These are phyloP conservation scores for Agrotis puta DNA, from an alignment of 2,888 invertebrate species.

Conservation along the genomic window DNA sequence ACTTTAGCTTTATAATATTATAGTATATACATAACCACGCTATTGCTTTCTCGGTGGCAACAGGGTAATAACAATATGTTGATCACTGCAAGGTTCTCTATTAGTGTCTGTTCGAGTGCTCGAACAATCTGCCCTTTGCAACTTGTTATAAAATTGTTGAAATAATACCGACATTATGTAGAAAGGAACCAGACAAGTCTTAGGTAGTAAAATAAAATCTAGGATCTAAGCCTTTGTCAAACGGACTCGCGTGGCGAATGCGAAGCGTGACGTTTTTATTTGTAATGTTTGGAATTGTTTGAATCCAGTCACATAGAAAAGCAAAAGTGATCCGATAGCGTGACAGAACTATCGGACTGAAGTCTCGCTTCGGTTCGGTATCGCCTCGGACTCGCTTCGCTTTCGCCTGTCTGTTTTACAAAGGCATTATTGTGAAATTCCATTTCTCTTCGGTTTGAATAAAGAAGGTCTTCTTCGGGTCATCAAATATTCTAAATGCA, in stretches of 20 bases:
- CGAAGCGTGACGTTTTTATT: too few relatives aligned
- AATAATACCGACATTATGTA: slow-evolving; percentile 26
- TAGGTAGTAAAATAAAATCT: background rate
- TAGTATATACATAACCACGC: background rate
- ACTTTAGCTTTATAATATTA: too few relatives aligned
- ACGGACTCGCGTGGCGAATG: too few relatives aligned
- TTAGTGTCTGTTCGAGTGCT: slow-evolving; percentile 25
- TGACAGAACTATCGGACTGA: too few relatives aligned
- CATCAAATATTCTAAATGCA: background rate
- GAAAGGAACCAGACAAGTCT: slow-evolving; percentile 26
- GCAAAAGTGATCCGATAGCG: too few relatives aligned
- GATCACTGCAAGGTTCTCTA: slow-evolving; percentile 30
- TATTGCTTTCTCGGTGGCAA: background rate
- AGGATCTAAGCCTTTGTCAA: too few relatives aligned
- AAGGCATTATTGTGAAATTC: background rate
- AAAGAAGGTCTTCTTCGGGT: background rate
- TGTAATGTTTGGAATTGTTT: too few relatives aligned
- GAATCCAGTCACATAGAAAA: too few relatives aligned
- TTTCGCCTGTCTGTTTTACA: too few relatives aligned
- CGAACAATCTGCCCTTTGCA: slow-evolving; percentile 47
- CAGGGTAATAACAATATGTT: slow-evolving; percentile 35
- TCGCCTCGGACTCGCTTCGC: too few relatives aligned
- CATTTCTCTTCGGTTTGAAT: background rate
- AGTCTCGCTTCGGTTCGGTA: too few relatives aligned
- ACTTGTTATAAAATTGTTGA: slow-evolving; percentile 45